Percentiles rank a stretch among this genome's conserved stretches.
Conservation (phyloP, 2,113 vertebrate genomes). For the Condylura cristata region DNA sequence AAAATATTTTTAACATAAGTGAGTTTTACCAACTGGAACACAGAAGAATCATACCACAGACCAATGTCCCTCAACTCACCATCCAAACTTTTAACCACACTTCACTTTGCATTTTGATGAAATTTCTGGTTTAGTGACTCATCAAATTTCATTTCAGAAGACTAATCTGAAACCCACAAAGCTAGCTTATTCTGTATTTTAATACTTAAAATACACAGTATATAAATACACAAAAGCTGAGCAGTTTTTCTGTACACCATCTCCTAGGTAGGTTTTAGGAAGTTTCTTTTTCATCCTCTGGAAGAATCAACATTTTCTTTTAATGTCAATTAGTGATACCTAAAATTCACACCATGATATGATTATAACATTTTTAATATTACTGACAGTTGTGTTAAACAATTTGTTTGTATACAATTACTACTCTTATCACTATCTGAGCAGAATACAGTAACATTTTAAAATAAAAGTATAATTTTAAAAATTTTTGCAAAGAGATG, state of each 20-base stretch:
- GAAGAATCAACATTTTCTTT: constrained; percentile 15
- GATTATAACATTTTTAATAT: background rate
- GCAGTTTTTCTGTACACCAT: background rate
- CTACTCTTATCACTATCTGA: constrained; percentile 13
- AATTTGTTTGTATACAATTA: background rate
- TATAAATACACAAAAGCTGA: constrained; percentile 28
- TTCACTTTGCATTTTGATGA: constrained; percentile 28
- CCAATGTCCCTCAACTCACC: background rate
- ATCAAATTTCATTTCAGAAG: constrained; percentile 4
- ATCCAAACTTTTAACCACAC: background rate
- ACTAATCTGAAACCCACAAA: constrained; percentile 38
- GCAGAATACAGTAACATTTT: constrained; percentile 38
- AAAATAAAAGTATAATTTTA: background rate
- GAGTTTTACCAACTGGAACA: background rate
- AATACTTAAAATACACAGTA: constrained; percentile 31
- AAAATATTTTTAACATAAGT: constrained; percentile 29
- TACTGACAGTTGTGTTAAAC: background rate
- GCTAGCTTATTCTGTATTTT: constrained; percentile 26
- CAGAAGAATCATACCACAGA: background rate
- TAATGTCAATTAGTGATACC: background rate
- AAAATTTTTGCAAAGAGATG: background rate
- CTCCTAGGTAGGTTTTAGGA: background rate
- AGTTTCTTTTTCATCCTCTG: background rate
- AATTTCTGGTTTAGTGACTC: constrained; percentile 1
- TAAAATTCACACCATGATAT: background rate